phyloP scores from a whole-genome alignment of 2,113 vertebrate genomes.

The Chaetorhynchus papuensis region DNA sequence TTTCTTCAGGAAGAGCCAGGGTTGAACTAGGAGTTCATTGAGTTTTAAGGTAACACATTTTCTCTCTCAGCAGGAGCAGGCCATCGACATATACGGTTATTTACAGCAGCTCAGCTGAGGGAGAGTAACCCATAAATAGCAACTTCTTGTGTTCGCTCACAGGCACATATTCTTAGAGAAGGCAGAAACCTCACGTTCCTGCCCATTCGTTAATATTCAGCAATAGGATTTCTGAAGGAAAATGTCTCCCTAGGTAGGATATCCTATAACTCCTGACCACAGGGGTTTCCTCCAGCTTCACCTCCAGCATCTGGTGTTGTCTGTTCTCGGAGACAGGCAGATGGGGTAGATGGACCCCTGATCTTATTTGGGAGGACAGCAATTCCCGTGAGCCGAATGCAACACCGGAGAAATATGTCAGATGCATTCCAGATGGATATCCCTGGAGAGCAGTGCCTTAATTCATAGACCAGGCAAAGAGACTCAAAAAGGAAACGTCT shows the following conservation, averaged over 20 bases:
- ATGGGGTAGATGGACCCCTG: conserved; percentile 34
- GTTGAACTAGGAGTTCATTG: conserved; percentile 43
- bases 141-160: neutral
- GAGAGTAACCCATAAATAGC: conserved; percentile 60
- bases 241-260: conserved; percentile 43
- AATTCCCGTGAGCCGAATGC: conserved; percentile 29
- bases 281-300: conserved; percentile 51
- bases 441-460: conserved; percentile 35
- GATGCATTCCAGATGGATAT: conserved; percentile 48
- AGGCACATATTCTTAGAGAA: conserved; percentile 35
- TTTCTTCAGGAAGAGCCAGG: conserved; percentile 36
- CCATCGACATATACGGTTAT: conserved; percentile 33
- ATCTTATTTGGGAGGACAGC: conserved; percentile 45
- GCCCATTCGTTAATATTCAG: conserved; percentile 1
- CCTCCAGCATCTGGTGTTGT: conserved; percentile 53
- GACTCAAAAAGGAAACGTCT: conserved; percentile 35
- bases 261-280: conserved; percentile 53
- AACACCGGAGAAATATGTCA: conserved; percentile 45
- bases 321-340: conserved; percentile 3
- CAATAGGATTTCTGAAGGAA: conserved; percentile 33
- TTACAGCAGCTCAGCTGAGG: conserved; percentile 53
- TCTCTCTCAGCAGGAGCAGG: conserved; percentile 48
- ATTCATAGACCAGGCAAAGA: conserved; percentile 50
- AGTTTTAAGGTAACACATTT: conserved; percentile 56
- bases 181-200: conserved; percentile 48